Percentiles rank a stretch among this genome's conserved stretches.
Evolutionary conservation across 2,797 vertebrate genomes (phyloP).

Genomic region (Sebastes iracundus): DNA sequence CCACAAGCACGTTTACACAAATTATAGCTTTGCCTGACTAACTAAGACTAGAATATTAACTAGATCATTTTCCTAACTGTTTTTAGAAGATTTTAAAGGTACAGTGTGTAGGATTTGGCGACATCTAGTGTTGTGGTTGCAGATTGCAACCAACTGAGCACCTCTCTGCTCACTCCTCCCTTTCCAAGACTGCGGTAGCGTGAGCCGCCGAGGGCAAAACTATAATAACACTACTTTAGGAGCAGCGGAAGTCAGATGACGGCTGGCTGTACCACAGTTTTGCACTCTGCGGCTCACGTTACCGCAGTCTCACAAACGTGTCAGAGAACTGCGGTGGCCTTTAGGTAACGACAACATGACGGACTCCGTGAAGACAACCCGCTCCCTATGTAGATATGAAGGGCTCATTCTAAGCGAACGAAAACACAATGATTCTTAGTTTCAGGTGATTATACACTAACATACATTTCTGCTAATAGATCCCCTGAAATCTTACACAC

Average conservation of each 20-base stretch:
- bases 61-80: neutral
- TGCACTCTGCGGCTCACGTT: neutral
- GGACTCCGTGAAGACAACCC: too few relatives aligned
- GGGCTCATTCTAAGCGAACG: neutral
- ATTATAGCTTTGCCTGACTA: neutral
- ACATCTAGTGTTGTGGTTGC: neutral
- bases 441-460: too few relatives aligned
- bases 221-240: neutral
- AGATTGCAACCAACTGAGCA: too few relatives aligned
- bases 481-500: too few relatives aligned
- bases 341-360: too few relatives aligned
- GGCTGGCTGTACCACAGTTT: neutral
- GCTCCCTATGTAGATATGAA: neutral
- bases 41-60: constrained; percentile 4
- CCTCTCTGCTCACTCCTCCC: too few relatives aligned
- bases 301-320: neutral
- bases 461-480: neutral
- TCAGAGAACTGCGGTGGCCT: too few relatives aligned
- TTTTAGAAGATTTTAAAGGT: neutral
- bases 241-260: neutral
- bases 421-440: neutral
- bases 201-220: neutral
- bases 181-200: too few relatives aligned
- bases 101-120: neutral
- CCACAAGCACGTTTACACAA: neutral